phyloP scores from a whole-genome alignment of 2,797 vertebrate species.

The Geotrypetes seraphini region DNA sequence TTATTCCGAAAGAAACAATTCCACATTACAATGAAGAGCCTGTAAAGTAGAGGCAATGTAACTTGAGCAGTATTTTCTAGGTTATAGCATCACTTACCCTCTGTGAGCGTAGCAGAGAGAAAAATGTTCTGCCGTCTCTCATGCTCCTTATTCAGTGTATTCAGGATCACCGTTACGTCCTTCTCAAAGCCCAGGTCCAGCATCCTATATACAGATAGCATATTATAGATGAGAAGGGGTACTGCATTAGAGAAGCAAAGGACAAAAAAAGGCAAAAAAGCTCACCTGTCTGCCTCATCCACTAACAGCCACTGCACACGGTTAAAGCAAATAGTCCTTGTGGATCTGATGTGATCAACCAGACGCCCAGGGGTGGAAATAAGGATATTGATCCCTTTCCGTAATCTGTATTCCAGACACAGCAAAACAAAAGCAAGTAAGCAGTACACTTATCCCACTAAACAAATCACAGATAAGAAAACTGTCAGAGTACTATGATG shows the following conservation, averaged over 20 bases:
- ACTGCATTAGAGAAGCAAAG: too few relatives aligned
- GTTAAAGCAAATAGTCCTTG: slow-evolving; percentile 73
- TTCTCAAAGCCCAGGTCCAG: slow-evolving; percentile 93
- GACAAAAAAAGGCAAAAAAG: not conserved
- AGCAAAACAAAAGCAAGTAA: too few relatives aligned
- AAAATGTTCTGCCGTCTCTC: slow-evolving; percentile 73
- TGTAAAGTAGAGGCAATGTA: too few relatives aligned
- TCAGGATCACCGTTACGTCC: slow-evolving; percentile 79
- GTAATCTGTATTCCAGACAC: slow-evolving; percentile 59
- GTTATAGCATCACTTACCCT: slow-evolving; percentile 46
- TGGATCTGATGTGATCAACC: slow-evolving; percentile 87
- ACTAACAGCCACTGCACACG: slow-evolving; percentile 75
- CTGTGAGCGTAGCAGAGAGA: slow-evolving; percentile 81
- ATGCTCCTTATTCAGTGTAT: slow-evolving; percentile 65
- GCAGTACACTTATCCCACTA: too few relatives aligned
- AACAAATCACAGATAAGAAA: too few relatives aligned
- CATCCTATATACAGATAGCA: slow-evolving; percentile 56
- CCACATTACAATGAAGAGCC: too few relatives aligned
- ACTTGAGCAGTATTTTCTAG: too few relatives aligned
- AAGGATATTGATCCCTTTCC: slow-evolving; percentile 91
- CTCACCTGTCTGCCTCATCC: slow-evolving; percentile 91
- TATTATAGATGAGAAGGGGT: too few relatives aligned
- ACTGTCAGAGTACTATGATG: too few relatives aligned
- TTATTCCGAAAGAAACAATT: too few relatives aligned
- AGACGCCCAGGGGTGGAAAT: slow-evolving; percentile 86